These are phyloP conservation scores for Eupithecia exiguata DNA, from an alignment of 2,888 invertebrate species.

Conservation along the genomic window DNA sequence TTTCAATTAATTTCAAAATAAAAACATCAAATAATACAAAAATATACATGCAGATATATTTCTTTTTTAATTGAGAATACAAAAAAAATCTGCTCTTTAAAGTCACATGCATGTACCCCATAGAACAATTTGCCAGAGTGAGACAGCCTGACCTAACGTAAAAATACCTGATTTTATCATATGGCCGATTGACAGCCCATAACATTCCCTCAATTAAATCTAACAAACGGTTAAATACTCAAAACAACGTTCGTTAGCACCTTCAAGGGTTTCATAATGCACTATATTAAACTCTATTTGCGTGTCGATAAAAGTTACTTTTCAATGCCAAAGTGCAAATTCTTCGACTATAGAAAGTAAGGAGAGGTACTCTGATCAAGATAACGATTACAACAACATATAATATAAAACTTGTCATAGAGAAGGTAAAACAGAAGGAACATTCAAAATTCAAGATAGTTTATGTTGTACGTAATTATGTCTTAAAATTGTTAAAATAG, in stretches of 20 bases:
- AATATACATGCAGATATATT: too few species aligned
- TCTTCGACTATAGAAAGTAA: slow-evolving; percentile 32
- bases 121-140: too few species aligned
- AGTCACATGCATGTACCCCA: too few species aligned
- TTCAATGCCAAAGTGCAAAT: slow-evolving; percentile 21
- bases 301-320: slow-evolving; percentile 19
- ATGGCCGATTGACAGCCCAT: neutral
- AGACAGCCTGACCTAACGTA: too few species aligned
- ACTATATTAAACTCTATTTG: slow-evolving; percentile 14
- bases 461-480: too few species aligned
- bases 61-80: too few species aligned
- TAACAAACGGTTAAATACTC: neutral
- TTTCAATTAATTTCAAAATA: too few species aligned
- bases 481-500: too few species aligned
- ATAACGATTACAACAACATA: slow-evolving; percentile 25
- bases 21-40: too few species aligned
- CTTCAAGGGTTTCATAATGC: neutral
- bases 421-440: slow-evolving; percentile 6
- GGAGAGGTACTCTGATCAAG: slow-evolving; percentile 24
- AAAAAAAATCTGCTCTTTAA: too few species aligned
- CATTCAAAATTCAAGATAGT: too few species aligned
- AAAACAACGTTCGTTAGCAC: neutral
- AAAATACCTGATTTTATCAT: neutral
- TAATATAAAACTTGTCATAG: slow-evolving; percentile 21
- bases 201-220: neutral